Base-by-base conservation (phyloP, 2,888 invertebrate species). In the Rutpela maculata region DNA sequence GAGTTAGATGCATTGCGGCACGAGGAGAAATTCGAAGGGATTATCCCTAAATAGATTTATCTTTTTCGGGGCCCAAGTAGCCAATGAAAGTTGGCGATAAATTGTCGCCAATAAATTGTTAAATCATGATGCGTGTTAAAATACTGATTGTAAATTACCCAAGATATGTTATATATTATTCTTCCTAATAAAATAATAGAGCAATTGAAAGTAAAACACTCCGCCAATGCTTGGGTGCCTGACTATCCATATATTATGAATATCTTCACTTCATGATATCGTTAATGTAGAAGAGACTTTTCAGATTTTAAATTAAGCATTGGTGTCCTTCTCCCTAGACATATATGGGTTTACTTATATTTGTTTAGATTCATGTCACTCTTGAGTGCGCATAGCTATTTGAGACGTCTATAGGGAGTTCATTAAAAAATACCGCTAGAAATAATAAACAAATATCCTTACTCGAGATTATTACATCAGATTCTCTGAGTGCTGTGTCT, bases 261-360 rank as follows among this genome's bases (percentile, higher is more conserved):
- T n/a, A 50, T 50, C 50, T 50, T 50, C 50, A 50, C 50, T 50
- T 50, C n/a, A 50, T 50, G n/a, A 50, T 50, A 50, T 50, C 50
- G 50, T 50, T 50, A 50, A 50, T n/a, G 50, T 50, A 17, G 50
- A 50, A 50, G 50, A 15, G n/a, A 50, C 50, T 50, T 50, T 50
- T 50, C n/a, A 50, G n/a, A 50, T 50, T 50, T 50, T 50, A 50
- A 50, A 50, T 50, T 15, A 50, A 50, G 50, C 6, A n/a, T 50
- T 50, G 50, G 50, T 6, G 1, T 43, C 43, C 15, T 15, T 43
- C 43, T 50, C n/a, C 50, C 50, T 7, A 50, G 50, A 50, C 50
- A 50, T n/a, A 5, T 5, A n/a, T 50, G 17, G n/a, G n/a, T 50
- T n/a, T 50, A 6, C 50, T 50, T 50, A 6, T 50, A 50, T 50